These are phyloP conservation scores for Spisula solida DNA, from an alignment of 2,888 invertebrate genomes.

Conservation along the genomic window DNA sequence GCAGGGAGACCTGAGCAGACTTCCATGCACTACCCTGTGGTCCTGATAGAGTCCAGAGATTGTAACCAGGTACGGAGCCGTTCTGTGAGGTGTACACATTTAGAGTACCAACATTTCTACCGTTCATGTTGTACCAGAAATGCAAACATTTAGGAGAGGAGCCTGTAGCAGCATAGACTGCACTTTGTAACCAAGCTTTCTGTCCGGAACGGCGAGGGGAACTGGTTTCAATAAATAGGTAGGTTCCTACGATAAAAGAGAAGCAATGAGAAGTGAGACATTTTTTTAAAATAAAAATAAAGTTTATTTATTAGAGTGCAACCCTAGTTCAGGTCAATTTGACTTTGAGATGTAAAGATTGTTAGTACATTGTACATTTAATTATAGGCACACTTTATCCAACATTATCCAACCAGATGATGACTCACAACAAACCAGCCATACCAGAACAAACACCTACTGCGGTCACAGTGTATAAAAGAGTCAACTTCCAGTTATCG, in stretches of 20 bases:
- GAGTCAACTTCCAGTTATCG: no score
- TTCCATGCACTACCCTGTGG: conserved; percentile 79
- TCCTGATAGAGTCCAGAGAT: conserved; percentile 79
- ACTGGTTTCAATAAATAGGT: conserved; percentile 82
- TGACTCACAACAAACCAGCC: no score
- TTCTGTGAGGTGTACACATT: conserved; percentile 78
- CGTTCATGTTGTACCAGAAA: conserved; percentile 86
- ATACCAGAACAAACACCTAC: no score
- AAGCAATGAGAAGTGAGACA: not conserved
- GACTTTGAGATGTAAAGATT: no score
- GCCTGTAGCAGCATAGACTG: conserved; percentile 73
- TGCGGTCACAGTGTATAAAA: no score
- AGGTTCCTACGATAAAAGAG: conserved; percentile 61
- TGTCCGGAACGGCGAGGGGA: conserved; percentile 76
- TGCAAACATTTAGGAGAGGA: conserved; percentile 78
- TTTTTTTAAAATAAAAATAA: not conserved
- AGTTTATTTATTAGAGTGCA: not conserved
- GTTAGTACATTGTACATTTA: no score
- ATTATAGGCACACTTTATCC: no score
- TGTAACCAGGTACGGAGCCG: conserved; percentile 71
- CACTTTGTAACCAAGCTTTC: conserved; percentile 80
- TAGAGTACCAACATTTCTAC: conserved; percentile 81
- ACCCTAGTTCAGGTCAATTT: no score
- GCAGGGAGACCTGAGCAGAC: conserved; percentile 76
- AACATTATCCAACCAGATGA: no score